Conservation (phyloP, 2,113 vertebrate genomes). For the Sinocyclocheilus maitianheensis region DNA sequence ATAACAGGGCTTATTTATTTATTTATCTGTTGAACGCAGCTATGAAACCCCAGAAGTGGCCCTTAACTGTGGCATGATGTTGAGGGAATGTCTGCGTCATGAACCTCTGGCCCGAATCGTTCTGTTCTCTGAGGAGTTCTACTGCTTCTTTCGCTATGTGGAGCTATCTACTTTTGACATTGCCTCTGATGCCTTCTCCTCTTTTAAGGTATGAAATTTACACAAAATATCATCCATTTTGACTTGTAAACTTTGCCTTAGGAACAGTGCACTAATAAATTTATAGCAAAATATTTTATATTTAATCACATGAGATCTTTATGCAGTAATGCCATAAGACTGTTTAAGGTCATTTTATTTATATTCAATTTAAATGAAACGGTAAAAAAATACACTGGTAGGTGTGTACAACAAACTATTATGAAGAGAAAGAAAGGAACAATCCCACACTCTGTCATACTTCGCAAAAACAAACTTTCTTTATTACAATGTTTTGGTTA, state of each 20-base stretch:
- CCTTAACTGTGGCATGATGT: constrained; percentile 83
- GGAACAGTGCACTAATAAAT: not conserved
- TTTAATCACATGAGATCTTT: not conserved
- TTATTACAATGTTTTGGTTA: not conserved
- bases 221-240: not conserved
- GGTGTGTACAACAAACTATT: not conserved
- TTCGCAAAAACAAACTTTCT: not conserved
- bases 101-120: constrained; percentile 78
- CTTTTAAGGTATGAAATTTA: constrained; percentile 73
- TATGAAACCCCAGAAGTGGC: constrained; percentile 80
- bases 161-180: constrained; percentile 83
- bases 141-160: constrained; percentile 78
- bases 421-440: not conserved
- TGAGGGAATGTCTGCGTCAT: constrained; percentile 80
- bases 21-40: constrained; percentile 61
- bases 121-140: constrained; percentile 79
- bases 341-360: not conserved
- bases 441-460: not conserved
- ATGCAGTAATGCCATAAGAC: not conserved
- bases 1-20: not conserved
- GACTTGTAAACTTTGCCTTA: not conserved
- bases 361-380: not conserved
- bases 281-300: not conserved
- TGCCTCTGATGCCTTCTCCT: constrained; percentile 81
- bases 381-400: not conserved